Percentiles rank a stretch among this genome's conserved stretches.
These are phyloP conservation scores for Lagorchestes hirsutus DNA, from an alignment of 2,797 vertebrate genomes.

Conservation along the genomic window DNA sequence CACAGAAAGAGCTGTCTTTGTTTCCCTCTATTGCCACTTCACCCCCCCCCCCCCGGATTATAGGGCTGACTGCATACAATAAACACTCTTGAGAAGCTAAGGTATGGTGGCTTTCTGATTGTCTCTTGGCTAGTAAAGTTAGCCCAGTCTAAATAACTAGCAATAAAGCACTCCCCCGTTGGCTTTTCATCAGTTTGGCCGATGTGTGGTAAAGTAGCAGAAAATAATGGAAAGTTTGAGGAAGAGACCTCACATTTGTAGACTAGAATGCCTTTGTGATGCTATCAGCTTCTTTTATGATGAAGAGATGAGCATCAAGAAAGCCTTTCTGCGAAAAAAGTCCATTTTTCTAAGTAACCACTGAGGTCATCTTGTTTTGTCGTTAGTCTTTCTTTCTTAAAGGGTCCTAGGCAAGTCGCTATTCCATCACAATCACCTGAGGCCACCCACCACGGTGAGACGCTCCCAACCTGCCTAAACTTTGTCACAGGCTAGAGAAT, in stretches of 20 bases:
- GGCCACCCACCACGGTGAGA: neutral
- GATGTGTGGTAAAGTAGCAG: conserved; percentile 53
- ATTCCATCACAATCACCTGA: neutral
- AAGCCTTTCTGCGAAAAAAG: conserved; percentile 59
- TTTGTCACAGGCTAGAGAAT: conserved; percentile 33
- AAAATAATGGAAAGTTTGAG: conserved; percentile 30
- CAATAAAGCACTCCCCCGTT: conserved; percentile 18
- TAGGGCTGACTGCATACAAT: neutral
- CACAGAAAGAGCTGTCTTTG: conserved; percentile 83
- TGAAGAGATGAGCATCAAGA: conserved; percentile 46
- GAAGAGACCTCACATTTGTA: neutral
- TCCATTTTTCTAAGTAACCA: conserved; percentile 47
- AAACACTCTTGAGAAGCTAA: neutral
- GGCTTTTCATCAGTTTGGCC: conserved; percentile 38
- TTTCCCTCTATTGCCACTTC: conserved; percentile 66
- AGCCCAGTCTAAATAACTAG: conserved; percentile 27
- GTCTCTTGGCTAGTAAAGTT: conserved; percentile 24
- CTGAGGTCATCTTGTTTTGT: conserved; percentile 26
- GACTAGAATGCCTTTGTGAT: conserved; percentile 50
- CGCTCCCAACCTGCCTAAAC: neutral
- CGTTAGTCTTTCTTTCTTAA: neutral
- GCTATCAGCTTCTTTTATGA: conserved; percentile 32
- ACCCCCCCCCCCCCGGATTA: neutral
- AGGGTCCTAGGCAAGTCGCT: neutral
- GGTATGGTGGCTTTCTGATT: neutral